phyloP scores from a whole-genome alignment of 2,113 vertebrate species.

The Falcunculus frontatus region DNA sequence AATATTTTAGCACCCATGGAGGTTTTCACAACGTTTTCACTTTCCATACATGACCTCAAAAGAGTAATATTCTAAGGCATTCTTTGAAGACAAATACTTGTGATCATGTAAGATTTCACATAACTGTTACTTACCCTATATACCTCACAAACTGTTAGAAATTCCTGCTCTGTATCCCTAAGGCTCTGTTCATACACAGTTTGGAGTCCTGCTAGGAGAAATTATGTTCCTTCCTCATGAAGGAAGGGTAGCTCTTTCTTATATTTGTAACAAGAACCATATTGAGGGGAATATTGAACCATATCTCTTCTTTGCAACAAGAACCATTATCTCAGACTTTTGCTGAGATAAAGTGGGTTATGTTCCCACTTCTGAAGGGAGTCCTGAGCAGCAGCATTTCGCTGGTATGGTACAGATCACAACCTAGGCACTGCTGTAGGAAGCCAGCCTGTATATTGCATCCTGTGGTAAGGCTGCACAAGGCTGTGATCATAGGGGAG shows the following conservation, averaged over 20 bases:
- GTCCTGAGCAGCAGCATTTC: not conserved
- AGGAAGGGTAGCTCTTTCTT: not conserved
- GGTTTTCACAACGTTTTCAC: not conserved
- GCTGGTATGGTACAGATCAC: not conserved
- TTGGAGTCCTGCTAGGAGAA: not conserved
- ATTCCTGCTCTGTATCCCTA: not conserved
- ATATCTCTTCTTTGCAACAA: too few relatives aligned
- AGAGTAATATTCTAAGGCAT: not conserved
- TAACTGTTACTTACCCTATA: not conserved
- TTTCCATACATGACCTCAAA: not conserved
- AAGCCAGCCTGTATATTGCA: not conserved
- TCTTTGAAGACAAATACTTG: not conserved
- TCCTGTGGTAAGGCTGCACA: not conserved
- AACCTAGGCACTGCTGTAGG: not conserved
- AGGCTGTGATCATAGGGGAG: not conserved
- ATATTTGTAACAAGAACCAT: not conserved
- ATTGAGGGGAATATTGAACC: too few relatives aligned
- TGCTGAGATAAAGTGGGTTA: not conserved
- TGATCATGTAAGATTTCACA: not conserved
- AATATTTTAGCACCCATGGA: not conserved
- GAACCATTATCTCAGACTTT: too few relatives aligned
- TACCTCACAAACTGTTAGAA: not conserved
- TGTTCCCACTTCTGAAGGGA: not conserved
- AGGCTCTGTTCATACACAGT: accelerated
- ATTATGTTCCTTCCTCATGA: not conserved